Conservation (phyloP, 1,140 invertebrate species). For the Leptinotarsa defecta region DNA sequence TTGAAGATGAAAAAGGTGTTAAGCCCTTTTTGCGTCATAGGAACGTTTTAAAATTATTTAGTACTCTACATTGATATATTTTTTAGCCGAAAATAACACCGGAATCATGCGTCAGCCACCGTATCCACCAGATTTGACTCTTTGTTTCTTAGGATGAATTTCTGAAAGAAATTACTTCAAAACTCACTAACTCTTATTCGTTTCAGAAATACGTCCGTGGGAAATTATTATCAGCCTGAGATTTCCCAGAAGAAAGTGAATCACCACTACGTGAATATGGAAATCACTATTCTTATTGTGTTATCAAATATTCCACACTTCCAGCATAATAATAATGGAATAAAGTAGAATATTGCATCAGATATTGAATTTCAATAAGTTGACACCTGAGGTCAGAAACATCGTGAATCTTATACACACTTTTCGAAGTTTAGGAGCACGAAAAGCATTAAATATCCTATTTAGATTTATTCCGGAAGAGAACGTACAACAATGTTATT, state of each 20-base stretch:
- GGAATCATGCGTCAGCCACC: too few relatives aligned
- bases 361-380: constrained; percentile 6
- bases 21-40: too few relatives aligned
- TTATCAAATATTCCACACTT: background rate
- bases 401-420: background rate
- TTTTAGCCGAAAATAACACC: too few relatives aligned
- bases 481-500: background rate
- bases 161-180: too few relatives aligned
- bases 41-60: too few relatives aligned
- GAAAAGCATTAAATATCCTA: background rate
- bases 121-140: too few relatives aligned
- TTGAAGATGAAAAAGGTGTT: too few relatives aligned
- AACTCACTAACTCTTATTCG: too few relatives aligned
- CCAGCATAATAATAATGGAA: background rate
- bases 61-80: too few relatives aligned
- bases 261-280: background rate
- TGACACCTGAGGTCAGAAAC: background rate
- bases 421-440: background rate
- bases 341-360: background rate
- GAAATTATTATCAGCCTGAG: too few relatives aligned
- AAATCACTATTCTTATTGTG: background rate
- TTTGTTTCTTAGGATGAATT: too few relatives aligned
- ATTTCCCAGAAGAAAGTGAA: background rate
- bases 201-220: too few relatives aligned
- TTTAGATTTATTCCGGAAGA: background rate